Conservation (phyloP, 2,113 vertebrate genomes). For the Carollia perspicillata region DNA sequence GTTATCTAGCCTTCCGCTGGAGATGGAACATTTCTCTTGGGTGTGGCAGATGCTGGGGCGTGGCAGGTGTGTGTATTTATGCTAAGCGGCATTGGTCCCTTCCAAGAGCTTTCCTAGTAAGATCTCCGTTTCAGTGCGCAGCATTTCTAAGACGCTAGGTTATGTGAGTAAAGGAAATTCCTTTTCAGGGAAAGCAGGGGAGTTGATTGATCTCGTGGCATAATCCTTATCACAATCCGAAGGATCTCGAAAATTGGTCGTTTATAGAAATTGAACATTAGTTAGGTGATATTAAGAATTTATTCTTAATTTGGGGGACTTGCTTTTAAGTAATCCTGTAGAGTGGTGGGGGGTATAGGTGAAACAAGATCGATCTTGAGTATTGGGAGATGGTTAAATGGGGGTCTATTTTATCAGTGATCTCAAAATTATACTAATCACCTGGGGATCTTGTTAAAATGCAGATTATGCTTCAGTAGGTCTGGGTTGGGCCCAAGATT, state of each 20-base stretch:
- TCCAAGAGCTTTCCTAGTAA: neutral
- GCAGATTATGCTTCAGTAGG: neutral
- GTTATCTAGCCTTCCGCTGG: neutral
- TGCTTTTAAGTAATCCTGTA: slow-evolving; percentile 4
- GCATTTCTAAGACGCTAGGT: neutral
- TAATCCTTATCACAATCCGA: slow-evolving; percentile 17
- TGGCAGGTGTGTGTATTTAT: slow-evolving; percentile 22
- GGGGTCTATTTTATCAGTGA: neutral
- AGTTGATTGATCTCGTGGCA: neutral
- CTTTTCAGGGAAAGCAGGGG: neutral
- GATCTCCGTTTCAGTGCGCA: neutral
- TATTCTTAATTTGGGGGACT: neutral
- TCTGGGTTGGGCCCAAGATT: neutral
- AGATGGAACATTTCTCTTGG: neutral
- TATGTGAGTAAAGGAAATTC: neutral
- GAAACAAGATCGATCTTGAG: neutral
- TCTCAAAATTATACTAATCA: neutral
- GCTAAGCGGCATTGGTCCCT: neutral
- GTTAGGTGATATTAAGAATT: neutral
- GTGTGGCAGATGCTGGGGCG: neutral
- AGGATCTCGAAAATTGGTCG: neutral
- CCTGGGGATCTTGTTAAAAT: slow-evolving; percentile 24
- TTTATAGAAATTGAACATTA: neutral
- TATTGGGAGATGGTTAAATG: neutral
- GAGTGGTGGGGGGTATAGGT: neutral